Evolutionary conservation across 2,113 vertebrate species (phyloP), one percentile per base, ranked within the genome.

Genomic region (Mus pahari): DNA sequence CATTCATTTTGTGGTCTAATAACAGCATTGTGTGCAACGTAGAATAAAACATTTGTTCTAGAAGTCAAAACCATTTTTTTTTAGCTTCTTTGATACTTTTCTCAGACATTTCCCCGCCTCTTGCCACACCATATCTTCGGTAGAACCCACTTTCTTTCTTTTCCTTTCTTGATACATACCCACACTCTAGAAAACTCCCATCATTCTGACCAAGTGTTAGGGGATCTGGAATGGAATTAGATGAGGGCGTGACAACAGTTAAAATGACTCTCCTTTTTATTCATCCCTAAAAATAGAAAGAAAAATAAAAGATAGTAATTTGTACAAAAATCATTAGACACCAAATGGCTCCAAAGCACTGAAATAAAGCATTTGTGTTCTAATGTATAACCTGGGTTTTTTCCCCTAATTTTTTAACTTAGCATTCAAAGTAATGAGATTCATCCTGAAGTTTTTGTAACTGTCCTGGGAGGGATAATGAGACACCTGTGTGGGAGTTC

Each of bases 31-130:
- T 82, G 55, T 7, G 36, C 14, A 73, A 86, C n/a, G 62, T 86
- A 87, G 28, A 94, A 13, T 91, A 74, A 82, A 73, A 64, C 12
- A 68, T 87, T 96, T 91, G 74, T 87, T 87, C 73, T 87, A 94
- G 55, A 96, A 64, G 86, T 73, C 73, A 81, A 87, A 91, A 93
- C 16, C 73, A 36, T 73, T 64, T 28, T 48, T 28, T 48, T 58
- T 74, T 5, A 81, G 55, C 64, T 82, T 17, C 33, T 68, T 83
- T 60, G 73, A 74, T 19, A 48, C 24, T 31, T 95, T 75, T 92
- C 45, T 58, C 83, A 17, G 74, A 48, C 4, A n/a, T 74, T 74
- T 42, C 24, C 17, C 55, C 33, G 17, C 74, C 53, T 64, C 62
- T 50, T 78, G 11, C 36, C 62, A 11, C 20, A 81, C 39, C 12